Conservation (phyloP, 2,797 vertebrate species). For the Allobates femoralis region DNA sequence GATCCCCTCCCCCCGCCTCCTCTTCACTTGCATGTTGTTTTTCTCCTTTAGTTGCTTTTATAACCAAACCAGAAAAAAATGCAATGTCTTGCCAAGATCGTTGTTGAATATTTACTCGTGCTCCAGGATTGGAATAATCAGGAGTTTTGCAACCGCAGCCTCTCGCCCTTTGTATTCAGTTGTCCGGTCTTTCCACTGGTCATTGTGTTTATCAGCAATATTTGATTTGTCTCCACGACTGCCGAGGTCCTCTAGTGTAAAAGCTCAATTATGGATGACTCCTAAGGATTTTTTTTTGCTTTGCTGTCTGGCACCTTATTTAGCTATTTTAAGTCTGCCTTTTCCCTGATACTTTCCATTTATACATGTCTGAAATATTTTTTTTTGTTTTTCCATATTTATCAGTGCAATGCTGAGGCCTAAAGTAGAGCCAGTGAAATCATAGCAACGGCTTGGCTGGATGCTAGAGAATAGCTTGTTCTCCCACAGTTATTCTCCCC, state of each 20-base stretch:
- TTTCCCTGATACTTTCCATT: conserved; percentile 14
- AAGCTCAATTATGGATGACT: conserved; percentile 14
- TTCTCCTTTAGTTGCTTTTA: conserved; percentile 42
- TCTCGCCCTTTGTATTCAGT: conserved; percentile 19
- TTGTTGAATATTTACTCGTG: conserved; percentile 48
- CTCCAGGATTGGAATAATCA: conserved; percentile 43
- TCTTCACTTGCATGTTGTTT: conserved; percentile 40
- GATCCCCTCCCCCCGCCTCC: background rate
- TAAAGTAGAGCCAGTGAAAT: conserved; percentile 44
- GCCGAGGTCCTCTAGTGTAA: conserved; percentile 8
- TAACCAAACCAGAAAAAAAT: conserved; percentile 46
- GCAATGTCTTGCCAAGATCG: conserved; percentile 39
- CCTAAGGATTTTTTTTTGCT: background rate
- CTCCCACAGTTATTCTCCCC: conserved; percentile 33
- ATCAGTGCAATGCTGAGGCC: conserved; percentile 3
- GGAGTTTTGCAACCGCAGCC: conserved; percentile 20
- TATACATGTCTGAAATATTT: conserved; percentile 20
- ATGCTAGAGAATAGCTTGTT: conserved; percentile 19
- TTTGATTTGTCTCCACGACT: conserved; percentile 17
- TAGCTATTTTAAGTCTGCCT: conserved; percentile 18
- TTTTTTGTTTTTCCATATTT: conserved; percentile 45
- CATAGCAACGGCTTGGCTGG: conserved; percentile 44
- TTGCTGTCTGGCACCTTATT: conserved; percentile 28
- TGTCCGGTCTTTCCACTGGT: conserved; percentile 10
- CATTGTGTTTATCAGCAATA: conserved; percentile 32